A percentile compares a stretch with the other conserved stretches of the same genome.
Conservation (phyloP, 2,113 vertebrate species). For the Proteles cristata region DNA sequence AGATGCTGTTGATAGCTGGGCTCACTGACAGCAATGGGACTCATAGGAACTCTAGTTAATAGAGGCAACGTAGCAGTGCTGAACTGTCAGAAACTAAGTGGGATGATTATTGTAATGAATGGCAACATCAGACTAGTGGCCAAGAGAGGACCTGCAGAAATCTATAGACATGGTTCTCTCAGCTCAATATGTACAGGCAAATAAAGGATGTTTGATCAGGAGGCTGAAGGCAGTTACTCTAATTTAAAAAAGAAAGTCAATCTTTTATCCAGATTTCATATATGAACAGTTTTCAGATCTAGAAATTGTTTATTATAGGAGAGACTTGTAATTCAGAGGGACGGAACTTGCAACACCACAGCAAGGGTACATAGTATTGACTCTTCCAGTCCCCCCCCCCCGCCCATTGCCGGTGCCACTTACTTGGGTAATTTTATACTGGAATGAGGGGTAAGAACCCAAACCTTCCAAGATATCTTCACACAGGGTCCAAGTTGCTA, state of each 20-base stretch:
- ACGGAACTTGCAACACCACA: neutral
- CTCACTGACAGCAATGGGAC: neutral
- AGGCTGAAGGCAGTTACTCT: neutral
- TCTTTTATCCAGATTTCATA: neutral
- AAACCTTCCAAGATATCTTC: neutral
- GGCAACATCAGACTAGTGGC: neutral
- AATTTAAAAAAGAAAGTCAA: neutral
- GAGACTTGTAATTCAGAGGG: neutral
- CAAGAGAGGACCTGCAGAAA: neutral
- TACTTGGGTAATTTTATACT: neutral
- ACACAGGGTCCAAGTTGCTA: neutral
- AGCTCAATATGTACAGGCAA: neutral
- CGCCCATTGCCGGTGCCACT: neutral
- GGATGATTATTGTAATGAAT: conserved; percentile 2
- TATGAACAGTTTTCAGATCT: neutral
- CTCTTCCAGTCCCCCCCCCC: neutral
- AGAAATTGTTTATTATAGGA: neutral
- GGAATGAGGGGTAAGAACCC: neutral
- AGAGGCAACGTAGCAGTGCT: neutral
- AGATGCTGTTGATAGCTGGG: neutral
- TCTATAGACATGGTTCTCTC: neutral
- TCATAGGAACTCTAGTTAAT: conserved; percentile 10
- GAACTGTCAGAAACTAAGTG: neutral
- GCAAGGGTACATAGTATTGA: neutral
- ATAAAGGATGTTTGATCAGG: neutral